Evolutionary conservation across 2,888 invertebrate genomes (phyloP).

Genomic region (Lumbricus terrestris): DNA sequence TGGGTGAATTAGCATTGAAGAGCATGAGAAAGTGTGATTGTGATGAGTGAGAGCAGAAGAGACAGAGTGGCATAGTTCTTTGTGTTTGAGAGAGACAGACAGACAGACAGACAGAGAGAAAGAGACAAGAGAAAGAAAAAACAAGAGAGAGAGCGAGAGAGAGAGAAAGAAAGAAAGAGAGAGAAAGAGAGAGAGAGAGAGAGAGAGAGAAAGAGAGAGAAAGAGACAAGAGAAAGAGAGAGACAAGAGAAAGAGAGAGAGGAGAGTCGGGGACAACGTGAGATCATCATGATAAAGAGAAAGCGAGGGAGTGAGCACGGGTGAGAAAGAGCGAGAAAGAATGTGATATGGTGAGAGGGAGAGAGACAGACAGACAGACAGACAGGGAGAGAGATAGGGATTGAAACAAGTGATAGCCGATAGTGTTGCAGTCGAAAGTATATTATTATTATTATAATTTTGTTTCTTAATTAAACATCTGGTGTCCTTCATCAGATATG

Average conservation of each 20-base stretch:
- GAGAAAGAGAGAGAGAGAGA: background rate
- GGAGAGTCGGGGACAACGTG: background rate
- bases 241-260: too few relatives aligned
- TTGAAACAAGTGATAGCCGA: background rate
- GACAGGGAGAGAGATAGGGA: background rate
- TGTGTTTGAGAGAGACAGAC: background rate
- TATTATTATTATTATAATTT: too few relatives aligned
- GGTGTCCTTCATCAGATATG: too few relatives aligned
- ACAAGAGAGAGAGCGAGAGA: background rate
- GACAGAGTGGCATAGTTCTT: too few relatives aligned
- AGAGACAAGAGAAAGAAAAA: too few relatives aligned
- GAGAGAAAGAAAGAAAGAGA: background rate
- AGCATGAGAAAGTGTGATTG: too few relatives aligned
- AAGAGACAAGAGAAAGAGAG: too few relatives aligned
- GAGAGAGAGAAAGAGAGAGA: background rate
- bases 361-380: too few relatives aligned
- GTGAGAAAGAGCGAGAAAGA: background rate
- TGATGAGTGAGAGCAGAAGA: background rate
- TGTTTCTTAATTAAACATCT: too few relatives aligned
- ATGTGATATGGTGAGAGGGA: background rate
- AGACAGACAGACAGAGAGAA: background rate
- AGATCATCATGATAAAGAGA: background rate
- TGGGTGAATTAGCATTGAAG: background rate
- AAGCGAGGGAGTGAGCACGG: background rate
- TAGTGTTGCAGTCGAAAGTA: background rate